Evolutionary conservation across 1,140 invertebrate species (phyloP), one percentile per base, ranked within the genome.

Genomic region (Zaprionus inermis): DNA sequence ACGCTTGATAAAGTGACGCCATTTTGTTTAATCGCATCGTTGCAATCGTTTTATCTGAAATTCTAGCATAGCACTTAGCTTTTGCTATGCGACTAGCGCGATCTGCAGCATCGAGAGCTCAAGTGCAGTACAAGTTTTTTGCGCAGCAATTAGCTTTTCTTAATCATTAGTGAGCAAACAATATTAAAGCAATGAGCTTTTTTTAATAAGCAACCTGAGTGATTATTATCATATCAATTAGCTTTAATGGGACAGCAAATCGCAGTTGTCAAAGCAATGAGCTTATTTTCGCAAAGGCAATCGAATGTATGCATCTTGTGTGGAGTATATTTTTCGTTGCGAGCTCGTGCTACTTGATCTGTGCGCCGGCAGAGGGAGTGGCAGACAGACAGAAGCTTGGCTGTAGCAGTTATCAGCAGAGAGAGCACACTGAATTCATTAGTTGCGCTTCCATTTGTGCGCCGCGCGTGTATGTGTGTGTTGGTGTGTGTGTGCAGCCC

Each of bases 371-470:
- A 38, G 14, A n/a, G 36, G 36, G 36, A 14, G 14, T n/a, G 36
- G 36, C n/a, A 41, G 38, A 16, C 38, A 16, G 38, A 44, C 38
- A 44, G n/a, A 44, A 44, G 38, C 38, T 16, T 44, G 38, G n/a
- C n/a, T 16, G 44, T 22, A 49, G 18, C 20, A 49, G 20, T 10
- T 46, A 46, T 46, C 16, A 46, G 41, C 41, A 10, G n/a, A 16
- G 38, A 10, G n/a, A 22, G 18, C 44, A 22, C 18, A 49, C 44
- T 49, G 44, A 49, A 49, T 49, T 49, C 44, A 49, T 49, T 49
- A 49, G 44, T 49, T 49, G 11, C 44, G 18, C 44, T 49, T 49
- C 44, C 44, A 49, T 49, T 49, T 20, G 44, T 22, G 9, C 44
- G 11, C 36, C 14, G 11, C 10, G 10, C 10, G 10, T 49, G 44